phyloP scores from a whole-genome alignment of 2,888 invertebrate species.

The Catotricha subobsoleta region DNA sequence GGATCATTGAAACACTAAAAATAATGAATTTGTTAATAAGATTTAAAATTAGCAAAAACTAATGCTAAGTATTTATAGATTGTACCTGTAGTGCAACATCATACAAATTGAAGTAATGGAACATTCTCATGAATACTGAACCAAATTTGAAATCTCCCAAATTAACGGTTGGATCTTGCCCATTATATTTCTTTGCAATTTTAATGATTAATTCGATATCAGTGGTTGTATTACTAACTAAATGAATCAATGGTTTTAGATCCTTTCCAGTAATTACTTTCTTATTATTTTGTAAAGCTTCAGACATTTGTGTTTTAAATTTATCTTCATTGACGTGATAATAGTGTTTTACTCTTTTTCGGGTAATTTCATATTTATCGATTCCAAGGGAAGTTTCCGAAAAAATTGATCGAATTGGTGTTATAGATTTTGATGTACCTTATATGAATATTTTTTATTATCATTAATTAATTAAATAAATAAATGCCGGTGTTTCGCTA shows the following conservation, averaged over 20 bases:
- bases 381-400: conserved; percentile 41
- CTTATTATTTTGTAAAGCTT: conserved; percentile 34
- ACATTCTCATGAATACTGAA: conserved; percentile 65
- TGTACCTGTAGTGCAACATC: conserved; percentile 41
- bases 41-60: too few relatives aligned
- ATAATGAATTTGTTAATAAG: conserved; percentile 2
- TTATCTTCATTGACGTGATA: conserved; percentile 42
- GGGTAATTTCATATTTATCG: conserved; percentile 36
- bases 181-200: too few relatives aligned
- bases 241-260: conserved; percentile 60
- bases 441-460: not conserved
- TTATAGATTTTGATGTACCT: not conserved
- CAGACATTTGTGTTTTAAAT: conserved; percentile 52
- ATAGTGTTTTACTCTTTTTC: conserved; percentile 38
- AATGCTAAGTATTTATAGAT: conserved; percentile 12
- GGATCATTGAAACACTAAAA: conserved; percentile 45
- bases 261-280: conserved; percentile 70
- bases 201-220: conserved; percentile 44
- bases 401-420: conserved; percentile 32
- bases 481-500: too few relatives aligned
- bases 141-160: conserved; percentile 72
- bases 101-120: conserved; percentile 48
- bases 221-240: conserved; percentile 38
- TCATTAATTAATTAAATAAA: too few relatives aligned
- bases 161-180: conserved; percentile 47